phyloP scores from a whole-genome alignment of 1,140 invertebrate species.

The Mactra quadrangularis region DNA sequence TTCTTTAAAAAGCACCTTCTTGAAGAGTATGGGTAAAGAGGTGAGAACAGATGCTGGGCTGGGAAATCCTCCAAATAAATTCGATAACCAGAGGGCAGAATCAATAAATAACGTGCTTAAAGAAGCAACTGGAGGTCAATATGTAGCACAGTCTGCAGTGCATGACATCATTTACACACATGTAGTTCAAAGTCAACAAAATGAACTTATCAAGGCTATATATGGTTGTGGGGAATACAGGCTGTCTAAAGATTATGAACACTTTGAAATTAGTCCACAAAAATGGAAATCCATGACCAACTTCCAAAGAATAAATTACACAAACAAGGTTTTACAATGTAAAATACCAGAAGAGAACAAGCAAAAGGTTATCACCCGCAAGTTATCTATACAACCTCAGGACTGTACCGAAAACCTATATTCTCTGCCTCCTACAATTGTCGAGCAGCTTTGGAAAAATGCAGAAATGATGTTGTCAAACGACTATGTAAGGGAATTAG shows the following conservation, averaged over 20 bases:
- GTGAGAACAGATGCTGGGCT: slow-evolving; percentile 35
- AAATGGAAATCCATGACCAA: slow-evolving; percentile 53
- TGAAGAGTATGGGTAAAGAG: slow-evolving; percentile 49
- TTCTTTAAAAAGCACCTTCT: slow-evolving; percentile 40
- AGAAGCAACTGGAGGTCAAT: slow-evolving; percentile 39
- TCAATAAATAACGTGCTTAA: slow-evolving; percentile 52
- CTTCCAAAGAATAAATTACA: slow-evolving; percentile 41
- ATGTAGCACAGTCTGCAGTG: slow-evolving; percentile 32
- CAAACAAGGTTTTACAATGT: slow-evolving; percentile 42
- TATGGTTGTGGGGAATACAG: slow-evolving; percentile 53
- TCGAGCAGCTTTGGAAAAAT: slow-evolving; percentile 44
- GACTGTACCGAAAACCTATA: slow-evolving; percentile 20
- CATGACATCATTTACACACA: slow-evolving; percentile 39
- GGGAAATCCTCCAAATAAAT: slow-evolving; percentile 61
- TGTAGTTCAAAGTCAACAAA: slow-evolving; percentile 37
- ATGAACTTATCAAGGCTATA: slow-evolving; percentile 51
- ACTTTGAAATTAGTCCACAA: slow-evolving; percentile 38
- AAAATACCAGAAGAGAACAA: slow-evolving; percentile 36
- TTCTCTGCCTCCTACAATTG: slow-evolving; percentile 37
- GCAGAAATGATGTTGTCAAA: slow-evolving; percentile 44
- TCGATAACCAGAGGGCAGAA: slow-evolving; percentile 57
- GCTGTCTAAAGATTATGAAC: slow-evolving; percentile 30
- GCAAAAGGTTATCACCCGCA: slow-evolving; percentile 30
- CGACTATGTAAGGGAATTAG: slow-evolving; percentile 39
- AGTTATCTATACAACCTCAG: slow-evolving; percentile 21